Percentiles rank a stretch among this genome's conserved stretches.
Conservation (phyloP, 2,113 vertebrate genomes). For the Lagopus muta region DNA sequence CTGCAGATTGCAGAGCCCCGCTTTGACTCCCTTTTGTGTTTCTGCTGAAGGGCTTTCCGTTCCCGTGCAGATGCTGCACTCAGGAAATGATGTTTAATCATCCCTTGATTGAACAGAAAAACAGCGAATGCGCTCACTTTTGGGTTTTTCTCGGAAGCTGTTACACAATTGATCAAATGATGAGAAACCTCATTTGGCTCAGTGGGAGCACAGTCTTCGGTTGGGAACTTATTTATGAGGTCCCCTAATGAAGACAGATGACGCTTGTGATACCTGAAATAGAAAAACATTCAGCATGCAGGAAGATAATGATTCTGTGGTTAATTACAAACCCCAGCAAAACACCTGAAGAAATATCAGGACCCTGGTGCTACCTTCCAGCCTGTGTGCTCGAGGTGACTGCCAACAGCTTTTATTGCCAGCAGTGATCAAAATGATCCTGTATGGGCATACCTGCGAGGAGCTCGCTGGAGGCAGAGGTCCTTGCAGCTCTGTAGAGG, state of each 20-base stretch:
- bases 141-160: neutral
- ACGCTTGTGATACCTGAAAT: conserved; percentile 3
- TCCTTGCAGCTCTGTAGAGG: neutral
- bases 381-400: rapidly evolving
- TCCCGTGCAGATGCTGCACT: neutral
- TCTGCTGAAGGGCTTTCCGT: neutral
- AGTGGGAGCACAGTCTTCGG: neutral
- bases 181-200: conserved; percentile 24
- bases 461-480: neutral
- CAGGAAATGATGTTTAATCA: conserved; percentile 1
- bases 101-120: conserved; percentile 16
- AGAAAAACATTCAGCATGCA: neutral
- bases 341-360: neutral
- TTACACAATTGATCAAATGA: conserved; percentile 9
- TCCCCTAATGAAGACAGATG: conserved; percentile 29
- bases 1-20: neutral
- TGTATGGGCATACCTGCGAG: neutral
- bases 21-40: neutral
- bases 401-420: neutral
- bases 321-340: neutral
- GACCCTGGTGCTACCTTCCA: neutral
- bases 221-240: conserved; percentile 34
- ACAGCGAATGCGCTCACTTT: neutral
- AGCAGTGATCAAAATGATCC: neutral
- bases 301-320: neutral